Base-by-base conservation (phyloP, 2,888 invertebrate species). In the Ashinkailepas kermadecensis region DNA sequence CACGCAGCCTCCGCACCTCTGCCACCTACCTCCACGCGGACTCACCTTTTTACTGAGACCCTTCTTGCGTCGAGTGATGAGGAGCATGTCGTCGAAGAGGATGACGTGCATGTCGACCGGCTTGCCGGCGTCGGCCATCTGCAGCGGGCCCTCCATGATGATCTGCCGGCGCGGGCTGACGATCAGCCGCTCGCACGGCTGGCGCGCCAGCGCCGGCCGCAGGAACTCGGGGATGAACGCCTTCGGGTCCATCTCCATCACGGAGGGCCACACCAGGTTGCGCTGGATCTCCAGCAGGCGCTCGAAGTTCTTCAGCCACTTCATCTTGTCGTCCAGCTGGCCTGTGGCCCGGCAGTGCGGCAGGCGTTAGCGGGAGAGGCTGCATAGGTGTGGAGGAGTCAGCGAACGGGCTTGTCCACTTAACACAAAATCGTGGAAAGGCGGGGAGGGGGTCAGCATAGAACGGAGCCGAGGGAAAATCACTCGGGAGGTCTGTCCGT, bases 301-400 rank as follows among this genome's bases (percentile, higher is more conserved):
- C 85, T 91, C 91, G 86, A 91, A 91, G 86, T 91, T 91, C 86
- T 91, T 91, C 82, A 91, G 87, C 91, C 91, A 91, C 85, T 90
- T 89, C 88, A 91, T 91, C 85, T 91, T 91, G 85, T 91, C 91
- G 86, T 91, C 91, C 82, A 91, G 88, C 84, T 90, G 90, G 83
- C 90, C 91, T 90, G 86, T 39, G 39, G 39, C 39, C 39, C 39
- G 39, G 39, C 39, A 39, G 4, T 39, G 39, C 39, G 39, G 39
- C 39, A 39, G 39, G 39, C 39, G 39, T 39, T 39, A 39, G 39
- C 39, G 39, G 39, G 39, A 39, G 39, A 39, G 39, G 39, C 39
- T 39, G 39, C 39, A 39, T 4, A 39, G 39, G 39, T 39, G 39
- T 4, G 39, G 2, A 4, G 39, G 39, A 39, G 39, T 39, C 39